These are phyloP conservation scores for Eubasilissa regina DNA, from an alignment of 1,140 invertebrate genomes.

Conservation along the genomic window DNA sequence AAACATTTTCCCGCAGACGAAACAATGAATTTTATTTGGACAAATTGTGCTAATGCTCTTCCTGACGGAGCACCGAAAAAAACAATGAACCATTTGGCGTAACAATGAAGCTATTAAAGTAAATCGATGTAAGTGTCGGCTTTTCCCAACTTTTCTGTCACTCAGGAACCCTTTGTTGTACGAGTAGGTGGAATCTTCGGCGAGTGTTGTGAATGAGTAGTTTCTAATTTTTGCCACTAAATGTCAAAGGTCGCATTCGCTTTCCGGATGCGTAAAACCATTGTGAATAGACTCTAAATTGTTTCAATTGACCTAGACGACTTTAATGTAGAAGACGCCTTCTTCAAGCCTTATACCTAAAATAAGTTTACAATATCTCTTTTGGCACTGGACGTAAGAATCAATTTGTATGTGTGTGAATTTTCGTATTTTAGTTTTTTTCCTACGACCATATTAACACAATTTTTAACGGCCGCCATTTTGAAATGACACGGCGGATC, in stretches of 20 bases:
- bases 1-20: too few relatives aligned
- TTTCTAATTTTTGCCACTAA: not conserved
- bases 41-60: conserved; percentile 1
- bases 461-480: too few relatives aligned
- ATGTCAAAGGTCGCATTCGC: not conserved
- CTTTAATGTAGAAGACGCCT: too few relatives aligned
- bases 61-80: not conserved
- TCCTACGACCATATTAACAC: too few relatives aligned
- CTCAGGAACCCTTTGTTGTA: not conserved
- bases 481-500: too few relatives aligned
- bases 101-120: conserved; percentile 8
- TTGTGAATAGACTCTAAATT: too few relatives aligned
- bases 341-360: too few relatives aligned
- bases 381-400: too few relatives aligned
- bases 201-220: not conserved
- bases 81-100: not conserved
- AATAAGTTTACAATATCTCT: too few relatives aligned
- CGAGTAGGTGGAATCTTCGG: conserved; percentile 1
- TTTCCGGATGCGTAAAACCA: not conserved
- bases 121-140: not conserved
- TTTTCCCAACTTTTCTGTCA: conserved; percentile 4
- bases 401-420: too few relatives aligned
- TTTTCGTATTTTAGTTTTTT: too few relatives aligned
- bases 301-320: too few relatives aligned
- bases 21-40: conserved; percentile 14